These are phyloP conservation scores for Apis dorsata DNA, from an alignment of 1,140 invertebrate genomes.

Conservation along the genomic window DNA sequence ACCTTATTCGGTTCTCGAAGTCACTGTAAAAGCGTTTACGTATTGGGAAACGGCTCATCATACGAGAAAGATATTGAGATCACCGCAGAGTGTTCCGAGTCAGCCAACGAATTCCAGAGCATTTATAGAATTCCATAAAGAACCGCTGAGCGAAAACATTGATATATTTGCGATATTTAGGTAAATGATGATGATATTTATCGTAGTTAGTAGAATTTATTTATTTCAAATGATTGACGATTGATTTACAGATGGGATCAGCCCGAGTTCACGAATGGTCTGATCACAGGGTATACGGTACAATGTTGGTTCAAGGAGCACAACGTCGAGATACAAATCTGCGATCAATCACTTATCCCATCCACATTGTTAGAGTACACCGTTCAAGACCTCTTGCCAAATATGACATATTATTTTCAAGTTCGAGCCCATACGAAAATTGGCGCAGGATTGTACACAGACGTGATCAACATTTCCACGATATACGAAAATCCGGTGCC, in stretches of 20 bases:
- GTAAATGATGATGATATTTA: constrained; percentile 49
- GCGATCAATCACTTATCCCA: constrained; percentile 64
- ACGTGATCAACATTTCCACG: constrained; percentile 83
- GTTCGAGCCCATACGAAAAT: constrained; percentile 89
- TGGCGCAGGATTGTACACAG: constrained; percentile 85
- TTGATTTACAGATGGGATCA: constrained; percentile 85
- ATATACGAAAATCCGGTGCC: constrained; percentile 88
- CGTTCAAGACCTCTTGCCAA: constrained; percentile 81
- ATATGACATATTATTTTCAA: constrained; percentile 88
- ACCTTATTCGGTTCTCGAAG: constrained; percentile 85
- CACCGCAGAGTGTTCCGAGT: constrained; percentile 87
- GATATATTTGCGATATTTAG: constrained; percentile 81
- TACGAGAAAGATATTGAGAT: constrained; percentile 81
- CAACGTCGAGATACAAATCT: constrained; percentile 67
- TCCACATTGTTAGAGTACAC: constrained; percentile 80
- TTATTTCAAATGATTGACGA: neutral
- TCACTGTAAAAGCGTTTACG: constrained; percentile 89
- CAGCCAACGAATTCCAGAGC: constrained; percentile 85
- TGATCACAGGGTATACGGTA: constrained; percentile 86
- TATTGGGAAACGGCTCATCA: constrained; percentile 89
- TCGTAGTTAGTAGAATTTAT: neutral
- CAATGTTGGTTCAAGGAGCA: constrained; percentile 83
- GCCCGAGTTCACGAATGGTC: constrained; percentile 86
- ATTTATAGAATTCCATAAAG: constrained; percentile 82
- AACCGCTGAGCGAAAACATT: constrained; percentile 75